Percentiles rank a stretch among this genome's conserved stretches.
Conservation (phyloP, 2,888 invertebrate species). For the Eupithecia subumbrata region DNA sequence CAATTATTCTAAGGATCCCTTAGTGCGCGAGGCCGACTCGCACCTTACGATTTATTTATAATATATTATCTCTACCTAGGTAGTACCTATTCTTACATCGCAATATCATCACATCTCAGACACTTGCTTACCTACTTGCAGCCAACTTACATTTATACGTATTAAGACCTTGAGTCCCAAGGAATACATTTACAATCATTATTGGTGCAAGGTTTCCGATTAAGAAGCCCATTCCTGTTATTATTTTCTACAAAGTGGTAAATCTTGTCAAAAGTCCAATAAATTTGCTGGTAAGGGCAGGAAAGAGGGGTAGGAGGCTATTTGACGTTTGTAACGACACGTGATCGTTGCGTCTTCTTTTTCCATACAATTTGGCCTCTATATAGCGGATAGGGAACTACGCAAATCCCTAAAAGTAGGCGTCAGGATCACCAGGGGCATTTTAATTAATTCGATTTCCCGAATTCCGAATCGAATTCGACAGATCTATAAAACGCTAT, state of each 20-base stretch:
- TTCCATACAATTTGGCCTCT: too few relatives aligned
- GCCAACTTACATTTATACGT: not conserved
- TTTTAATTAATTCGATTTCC: too few relatives aligned
- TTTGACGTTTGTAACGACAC: too few relatives aligned
- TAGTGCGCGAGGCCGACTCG: too few relatives aligned
- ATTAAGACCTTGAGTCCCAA: slow-evolving; percentile 2
- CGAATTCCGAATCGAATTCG: too few relatives aligned
- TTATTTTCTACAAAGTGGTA: not conserved
- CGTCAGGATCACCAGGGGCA: too few relatives aligned
- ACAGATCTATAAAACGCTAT: too few relatives aligned
- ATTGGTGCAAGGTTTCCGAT: not conserved
- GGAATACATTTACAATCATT: slow-evolving; percentile 3
- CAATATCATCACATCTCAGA: not conserved
- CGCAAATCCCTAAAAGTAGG: not conserved
- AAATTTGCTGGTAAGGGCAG: not conserved
- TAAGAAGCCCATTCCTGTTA: not conserved
- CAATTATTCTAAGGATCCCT: too few relatives aligned
- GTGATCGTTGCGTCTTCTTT: slow-evolving; percentile 8
- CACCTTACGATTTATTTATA: too few relatives aligned
- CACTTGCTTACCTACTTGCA: not conserved
- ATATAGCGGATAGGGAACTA: too few relatives aligned
- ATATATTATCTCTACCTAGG: not conserved
- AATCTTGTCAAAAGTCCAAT: slow-evolving; percentile 25
- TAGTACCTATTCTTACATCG: not conserved
- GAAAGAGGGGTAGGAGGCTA: not conserved